A percentile compares a stretch with the other conserved stretches of the same genome.
Conservation (phyloP, 2,888 invertebrate species). For the Lithophane leautieri region DNA sequence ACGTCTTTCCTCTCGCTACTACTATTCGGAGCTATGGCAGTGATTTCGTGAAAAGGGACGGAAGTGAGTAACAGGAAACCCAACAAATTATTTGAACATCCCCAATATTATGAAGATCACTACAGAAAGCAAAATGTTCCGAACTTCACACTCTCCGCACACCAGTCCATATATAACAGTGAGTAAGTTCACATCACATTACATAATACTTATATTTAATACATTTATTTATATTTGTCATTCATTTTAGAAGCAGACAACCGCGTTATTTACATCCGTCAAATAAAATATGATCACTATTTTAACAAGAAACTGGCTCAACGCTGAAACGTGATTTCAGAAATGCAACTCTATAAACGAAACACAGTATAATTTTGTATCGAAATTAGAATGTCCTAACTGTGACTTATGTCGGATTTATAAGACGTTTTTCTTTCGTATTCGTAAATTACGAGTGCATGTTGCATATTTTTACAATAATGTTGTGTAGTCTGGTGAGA, state of each 20-base stretch:
- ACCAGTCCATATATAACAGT: slow-evolving; percentile 50
- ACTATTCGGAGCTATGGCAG: no score
- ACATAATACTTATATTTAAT: slow-evolving; percentile 31
- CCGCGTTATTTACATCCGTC: slow-evolving; percentile 31
- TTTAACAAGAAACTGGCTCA: slow-evolving; percentile 1
- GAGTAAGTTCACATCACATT: slow-evolving; percentile 33
- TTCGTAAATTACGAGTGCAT: slow-evolving; percentile 15
- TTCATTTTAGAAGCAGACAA: slow-evolving; percentile 41
- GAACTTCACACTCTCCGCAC: slow-evolving; percentile 15
- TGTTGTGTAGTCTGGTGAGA: slow-evolving; percentile 1
- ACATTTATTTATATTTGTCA: slow-evolving; percentile 39
- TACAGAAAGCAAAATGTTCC: slow-evolving; percentile 1
- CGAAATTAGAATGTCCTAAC: background rate
- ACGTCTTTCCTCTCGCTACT: no score
- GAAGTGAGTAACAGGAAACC: no score
- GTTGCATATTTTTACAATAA: slow-evolving; percentile 31
- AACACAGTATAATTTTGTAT: background rate
- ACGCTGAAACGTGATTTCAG: background rate
- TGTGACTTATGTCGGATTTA: slow-evolving; percentile 6
- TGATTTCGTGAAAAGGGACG: no score
- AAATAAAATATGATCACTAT: slow-evolving; percentile 20
- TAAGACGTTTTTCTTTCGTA: background rate
- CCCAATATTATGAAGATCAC: background rate
- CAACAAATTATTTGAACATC: background rate
- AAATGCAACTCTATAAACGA: slow-evolving; percentile 8